phyloP scores from a whole-genome alignment of 2,888 invertebrate species.

The Clitarchus hookeri region DNA sequence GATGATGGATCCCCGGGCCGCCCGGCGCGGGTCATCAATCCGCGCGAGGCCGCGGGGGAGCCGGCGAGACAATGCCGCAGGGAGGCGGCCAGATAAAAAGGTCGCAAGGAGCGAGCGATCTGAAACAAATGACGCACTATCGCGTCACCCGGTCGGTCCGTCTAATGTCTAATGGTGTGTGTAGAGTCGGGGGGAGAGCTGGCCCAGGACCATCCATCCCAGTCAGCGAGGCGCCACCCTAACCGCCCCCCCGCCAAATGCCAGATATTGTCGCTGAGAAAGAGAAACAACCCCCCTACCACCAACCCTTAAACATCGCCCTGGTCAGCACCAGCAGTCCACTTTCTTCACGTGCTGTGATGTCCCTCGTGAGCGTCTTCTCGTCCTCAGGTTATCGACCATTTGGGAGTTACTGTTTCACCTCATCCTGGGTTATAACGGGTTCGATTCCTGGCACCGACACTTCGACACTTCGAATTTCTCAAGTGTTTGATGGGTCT shows the following conservation, averaged over 20 bases:
- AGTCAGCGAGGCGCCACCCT: not conserved
- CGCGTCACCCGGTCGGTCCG: not conserved
- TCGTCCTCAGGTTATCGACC: no score
- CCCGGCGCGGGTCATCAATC: not conserved
- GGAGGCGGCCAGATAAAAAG: not conserved
- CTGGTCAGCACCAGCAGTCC: no score
- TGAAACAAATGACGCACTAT: conserved; percentile 2
- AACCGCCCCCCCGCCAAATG: not conserved
- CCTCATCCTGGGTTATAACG: no score
- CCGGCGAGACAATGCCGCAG: not conserved
- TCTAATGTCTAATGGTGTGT: not conserved
- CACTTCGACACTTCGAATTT: no score
- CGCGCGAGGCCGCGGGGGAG: not conserved
- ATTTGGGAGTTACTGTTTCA: no score
- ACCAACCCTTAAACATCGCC: no score
- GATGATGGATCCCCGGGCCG: not conserved
- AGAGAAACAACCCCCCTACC: no score
- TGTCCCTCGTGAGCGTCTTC: no score
- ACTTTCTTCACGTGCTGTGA: no score
- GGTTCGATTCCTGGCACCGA: no score
- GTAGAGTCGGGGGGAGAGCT: not conserved
- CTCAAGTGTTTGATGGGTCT: no score
- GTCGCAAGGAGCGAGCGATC: not conserved
- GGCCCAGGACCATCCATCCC: not conserved
- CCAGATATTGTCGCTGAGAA: not conserved